phyloP scores from a whole-genome alignment of 2,113 vertebrate species.

The Coregonus clupeaformis region DNA sequence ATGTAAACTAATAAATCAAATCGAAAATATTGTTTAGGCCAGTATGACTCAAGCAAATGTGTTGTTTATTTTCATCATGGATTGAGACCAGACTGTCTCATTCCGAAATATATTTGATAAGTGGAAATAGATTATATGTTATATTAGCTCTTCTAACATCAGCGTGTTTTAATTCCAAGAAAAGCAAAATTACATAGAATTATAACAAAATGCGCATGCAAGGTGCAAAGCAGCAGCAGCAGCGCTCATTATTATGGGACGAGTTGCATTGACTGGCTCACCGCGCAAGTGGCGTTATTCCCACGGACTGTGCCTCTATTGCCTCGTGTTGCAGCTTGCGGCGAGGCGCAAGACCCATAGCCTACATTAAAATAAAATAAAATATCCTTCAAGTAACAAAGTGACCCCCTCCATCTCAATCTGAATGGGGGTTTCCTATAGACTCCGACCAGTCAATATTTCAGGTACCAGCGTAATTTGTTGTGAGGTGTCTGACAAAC shows the following conservation, averaged over 20 bases:
- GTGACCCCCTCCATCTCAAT: slow-evolving; percentile 76
- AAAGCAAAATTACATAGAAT: too few relatives aligned
- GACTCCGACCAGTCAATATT: slow-evolving; percentile 75
- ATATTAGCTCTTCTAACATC: background rate
- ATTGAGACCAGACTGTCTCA: background rate
- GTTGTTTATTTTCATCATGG: background rate
- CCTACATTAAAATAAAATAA: slow-evolving; percentile 12
- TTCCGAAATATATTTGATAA: background rate
- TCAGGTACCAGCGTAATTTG: slow-evolving; percentile 85
- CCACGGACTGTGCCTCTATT: slow-evolving; percentile 62
- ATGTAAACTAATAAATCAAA: background rate
- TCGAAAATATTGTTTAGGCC: background rate
- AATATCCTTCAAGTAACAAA: slow-evolving; percentile 59
- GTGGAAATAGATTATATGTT: background rate
- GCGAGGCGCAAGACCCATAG: slow-evolving; percentile 31
- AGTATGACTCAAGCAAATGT: background rate
- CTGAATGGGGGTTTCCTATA: slow-evolving; percentile 76
- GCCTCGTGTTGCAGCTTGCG: slow-evolving; percentile 61
- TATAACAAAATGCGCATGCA: background rate
- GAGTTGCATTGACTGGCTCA: slow-evolving; percentile 57
- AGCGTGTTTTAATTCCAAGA: too few relatives aligned
- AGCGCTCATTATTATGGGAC: slow-evolving; percentile 60
- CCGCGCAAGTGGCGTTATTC: slow-evolving; percentile 76
- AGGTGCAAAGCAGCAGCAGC: slow-evolving; percentile 20
- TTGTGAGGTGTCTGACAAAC: slow-evolving; percentile 70